Evolutionary conservation across 2,113 vertebrate species (phyloP), one percentile per base, ranked within the genome.

Genomic region (Platichthys stellatus): DNA sequence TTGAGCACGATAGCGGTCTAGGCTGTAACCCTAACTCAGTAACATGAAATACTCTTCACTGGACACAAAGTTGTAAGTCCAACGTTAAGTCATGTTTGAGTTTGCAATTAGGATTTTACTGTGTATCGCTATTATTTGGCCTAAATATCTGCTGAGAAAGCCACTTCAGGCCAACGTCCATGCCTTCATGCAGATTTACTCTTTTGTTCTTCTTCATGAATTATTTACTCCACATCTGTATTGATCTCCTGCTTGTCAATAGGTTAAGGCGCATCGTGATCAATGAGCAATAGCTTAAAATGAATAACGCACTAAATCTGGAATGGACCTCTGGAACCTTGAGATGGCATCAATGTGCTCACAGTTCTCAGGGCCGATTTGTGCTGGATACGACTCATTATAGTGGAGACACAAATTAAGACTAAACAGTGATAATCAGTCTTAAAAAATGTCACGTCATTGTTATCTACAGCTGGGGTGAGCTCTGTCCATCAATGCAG

Each of bases 161-260:
- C 84, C 77, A 67, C 43, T 83, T 89, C 43, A 54, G 35, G 59
- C 45, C 66, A 57, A 62, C 80, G 74, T 80, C 73, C 65, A 72
- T 76, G 75, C 70, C 59, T 57, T 72, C 53, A 85, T 85, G 86
- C 83, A 88, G 74, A 83, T 88, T 81, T 75, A 26, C 58, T 75
- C 78, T 81, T 88, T 81, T 82, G 83, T 71, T 82, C 72, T 82
- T 61, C 69, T 72, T 86, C 79, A 92, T 91, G 81, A 94, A 93
- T 93, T 92, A 94, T 94, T 91, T 83, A 79, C 76, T 71, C 54
- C 1, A 75, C 59, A 72, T 79, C 63, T 76, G 26, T 83, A 92
- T 92, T 80, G 88, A 93, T 83, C 68, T 21, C 6, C 31, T 68
- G 54, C 54, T 78, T 77, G 84, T 91, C 88, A 74, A 89, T 85